These are phyloP conservation scores for Metopia argyrocephala DNA, from an alignment of 2,888 invertebrate genomes.

Conservation along the genomic window DNA sequence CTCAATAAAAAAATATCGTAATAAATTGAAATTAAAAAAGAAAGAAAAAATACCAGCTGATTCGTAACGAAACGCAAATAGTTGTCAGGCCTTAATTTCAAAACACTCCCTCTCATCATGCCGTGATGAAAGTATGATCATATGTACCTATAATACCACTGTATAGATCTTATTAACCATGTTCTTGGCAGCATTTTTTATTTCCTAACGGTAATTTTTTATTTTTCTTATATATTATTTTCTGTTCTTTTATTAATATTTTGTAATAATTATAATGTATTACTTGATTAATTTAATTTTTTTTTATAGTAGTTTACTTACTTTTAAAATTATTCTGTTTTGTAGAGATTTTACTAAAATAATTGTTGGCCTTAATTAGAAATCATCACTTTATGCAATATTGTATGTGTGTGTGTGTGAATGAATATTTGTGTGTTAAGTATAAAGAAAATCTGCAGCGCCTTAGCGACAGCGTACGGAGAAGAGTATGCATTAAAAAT, in stretches of 20 bases:
- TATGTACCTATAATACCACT: too few species aligned
- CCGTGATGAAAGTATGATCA: too few species aligned
- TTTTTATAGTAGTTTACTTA: slow-evolving; percentile 12
- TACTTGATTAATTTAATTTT: neutral
- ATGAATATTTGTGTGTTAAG: neutral
- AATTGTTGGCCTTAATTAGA: slow-evolving; percentile 39
- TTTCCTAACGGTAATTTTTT: neutral
- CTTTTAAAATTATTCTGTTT: slow-evolving; percentile 9
- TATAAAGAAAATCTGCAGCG: neutral
- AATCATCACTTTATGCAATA: slow-evolving; percentile 16
- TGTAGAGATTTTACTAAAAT: neutral
- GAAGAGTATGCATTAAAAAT: neutral
- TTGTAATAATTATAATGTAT: neutral
- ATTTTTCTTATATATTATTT: neutral
- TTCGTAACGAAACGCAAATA: too few species aligned
- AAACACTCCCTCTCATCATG: too few species aligned
- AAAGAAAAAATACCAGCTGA: too few species aligned
- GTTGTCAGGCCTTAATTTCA: too few species aligned
- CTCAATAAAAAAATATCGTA: too few species aligned
- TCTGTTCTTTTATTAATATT: neutral
- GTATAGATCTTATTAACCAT: too few species aligned
- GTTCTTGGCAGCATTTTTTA: neutral
- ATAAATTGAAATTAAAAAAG: too few species aligned
- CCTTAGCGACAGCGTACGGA: neutral
- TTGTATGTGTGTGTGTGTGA: neutral